Evolutionary conservation across 2,113 vertebrate genomes (phyloP).

Genomic region (Ictalurus punctatus): DNA sequence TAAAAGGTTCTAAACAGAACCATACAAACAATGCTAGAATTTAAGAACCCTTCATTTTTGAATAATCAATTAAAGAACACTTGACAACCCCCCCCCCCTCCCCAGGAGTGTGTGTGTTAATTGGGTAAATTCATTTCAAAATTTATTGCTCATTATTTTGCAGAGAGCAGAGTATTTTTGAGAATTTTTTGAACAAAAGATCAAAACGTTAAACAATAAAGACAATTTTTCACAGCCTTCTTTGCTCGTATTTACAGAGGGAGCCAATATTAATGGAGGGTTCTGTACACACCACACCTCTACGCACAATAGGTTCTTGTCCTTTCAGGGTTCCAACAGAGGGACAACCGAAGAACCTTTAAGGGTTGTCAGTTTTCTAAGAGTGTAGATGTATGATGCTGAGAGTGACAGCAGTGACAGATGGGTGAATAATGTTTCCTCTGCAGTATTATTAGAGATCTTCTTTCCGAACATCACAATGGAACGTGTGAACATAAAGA

Average conservation of each 20-base stretch:
- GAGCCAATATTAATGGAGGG: too few relatives aligned
- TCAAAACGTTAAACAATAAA: too few relatives aligned
- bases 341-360: background rate
- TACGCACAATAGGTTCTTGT: background rate
- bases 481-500: slow-evolving; percentile 10
- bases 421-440: slow-evolving; percentile 3
- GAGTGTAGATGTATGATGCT: background rate
- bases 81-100: fast-evolving
- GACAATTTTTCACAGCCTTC: too few relatives aligned
- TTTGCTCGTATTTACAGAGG: too few relatives aligned
- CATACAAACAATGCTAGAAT: background rate
- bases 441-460: slow-evolving; percentile 14
- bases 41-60: background rate
- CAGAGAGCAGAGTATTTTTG: too few relatives aligned
- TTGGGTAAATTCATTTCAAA: background rate
- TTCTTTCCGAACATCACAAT: slow-evolving; percentile 7
- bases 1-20: background rate
- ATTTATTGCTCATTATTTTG: background rate
- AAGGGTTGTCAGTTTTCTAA: background rate
- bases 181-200: too few relatives aligned
- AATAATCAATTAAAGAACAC: background rate
- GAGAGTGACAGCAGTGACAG: background rate
- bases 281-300: too few relatives aligned
- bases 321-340: background rate
- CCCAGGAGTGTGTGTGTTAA: background rate